These are phyloP conservation scores for Phyllostomus discolor DNA, from an alignment of 2,113 vertebrate species.

Conservation along the genomic window DNA sequence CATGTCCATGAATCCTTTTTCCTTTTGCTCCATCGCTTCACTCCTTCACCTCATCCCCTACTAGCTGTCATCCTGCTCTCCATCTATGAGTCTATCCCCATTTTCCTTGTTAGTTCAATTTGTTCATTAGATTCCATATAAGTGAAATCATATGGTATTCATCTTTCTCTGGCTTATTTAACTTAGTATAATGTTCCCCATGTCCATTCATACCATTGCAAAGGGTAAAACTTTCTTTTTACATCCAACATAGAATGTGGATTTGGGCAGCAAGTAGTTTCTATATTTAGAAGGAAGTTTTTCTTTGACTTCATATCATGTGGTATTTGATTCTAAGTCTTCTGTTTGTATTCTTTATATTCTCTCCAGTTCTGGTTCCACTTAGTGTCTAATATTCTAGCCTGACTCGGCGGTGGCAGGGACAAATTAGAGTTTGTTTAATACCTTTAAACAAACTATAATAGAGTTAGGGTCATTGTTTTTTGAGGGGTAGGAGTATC, in stretches of 20 bases:
- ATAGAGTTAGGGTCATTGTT: neutral
- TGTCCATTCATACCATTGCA: no score
- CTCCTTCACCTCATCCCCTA: no score
- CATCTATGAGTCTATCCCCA: no score
- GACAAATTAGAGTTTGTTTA: neutral
- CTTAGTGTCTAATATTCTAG: neutral
- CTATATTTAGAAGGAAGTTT: neutral
- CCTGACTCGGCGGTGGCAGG: neutral
- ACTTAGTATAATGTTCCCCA: no score
- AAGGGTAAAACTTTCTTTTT: no score
- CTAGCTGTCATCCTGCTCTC: no score
- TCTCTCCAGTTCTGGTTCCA: neutral
- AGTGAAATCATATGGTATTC: no score
- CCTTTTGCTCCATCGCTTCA: no score
- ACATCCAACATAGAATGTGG: neutral
- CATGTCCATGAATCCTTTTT: no score
- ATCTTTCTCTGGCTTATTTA: no score
- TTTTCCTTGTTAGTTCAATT: no score
- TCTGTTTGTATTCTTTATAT: neutral
- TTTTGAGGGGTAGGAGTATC: neutral
- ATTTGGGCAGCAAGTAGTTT: neutral
- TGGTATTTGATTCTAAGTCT: neutral
- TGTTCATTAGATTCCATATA: no score
- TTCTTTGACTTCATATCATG: neutral
- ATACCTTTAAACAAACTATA: neutral